Conservation (phyloP, 2,113 vertebrate genomes). For the Ciconia maguari region DNA sequence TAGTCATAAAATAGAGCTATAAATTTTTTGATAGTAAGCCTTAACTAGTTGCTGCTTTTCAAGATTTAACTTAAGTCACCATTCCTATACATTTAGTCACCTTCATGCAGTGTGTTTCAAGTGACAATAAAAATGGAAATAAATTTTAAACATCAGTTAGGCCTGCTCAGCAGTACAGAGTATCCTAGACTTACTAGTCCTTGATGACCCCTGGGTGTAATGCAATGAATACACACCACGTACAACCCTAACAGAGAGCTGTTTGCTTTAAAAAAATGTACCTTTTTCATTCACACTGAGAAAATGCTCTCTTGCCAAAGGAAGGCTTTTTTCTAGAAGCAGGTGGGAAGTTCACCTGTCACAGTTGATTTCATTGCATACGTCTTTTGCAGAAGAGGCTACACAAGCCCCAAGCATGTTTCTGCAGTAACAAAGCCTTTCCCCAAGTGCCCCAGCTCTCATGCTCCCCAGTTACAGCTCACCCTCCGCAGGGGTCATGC, state of each 20-base stretch:
- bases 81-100: neutral
- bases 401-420: neutral
- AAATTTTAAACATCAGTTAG: neutral
- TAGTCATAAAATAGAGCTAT: neutral
- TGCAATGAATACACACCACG: fast-evolving
- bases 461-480: neutral
- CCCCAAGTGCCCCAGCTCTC: neutral
- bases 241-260: neutral
- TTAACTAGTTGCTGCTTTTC: neutral
- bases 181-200: neutral
- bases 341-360: neutral
- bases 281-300: neutral
- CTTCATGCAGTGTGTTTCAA: neutral
- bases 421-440: neutral
- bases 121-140: neutral
- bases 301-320: neutral
- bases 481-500: neutral
- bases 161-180: neutral
- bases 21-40: neutral
- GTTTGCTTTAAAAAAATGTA: fast-evolving
- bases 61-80: neutral
- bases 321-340: neutral
- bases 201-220: too few relatives aligned
- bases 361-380: fast-evolving
- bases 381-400: neutral